Conservation (phyloP, 2,113 vertebrate genomes). For the Zonotrichia leucophrys region DNA sequence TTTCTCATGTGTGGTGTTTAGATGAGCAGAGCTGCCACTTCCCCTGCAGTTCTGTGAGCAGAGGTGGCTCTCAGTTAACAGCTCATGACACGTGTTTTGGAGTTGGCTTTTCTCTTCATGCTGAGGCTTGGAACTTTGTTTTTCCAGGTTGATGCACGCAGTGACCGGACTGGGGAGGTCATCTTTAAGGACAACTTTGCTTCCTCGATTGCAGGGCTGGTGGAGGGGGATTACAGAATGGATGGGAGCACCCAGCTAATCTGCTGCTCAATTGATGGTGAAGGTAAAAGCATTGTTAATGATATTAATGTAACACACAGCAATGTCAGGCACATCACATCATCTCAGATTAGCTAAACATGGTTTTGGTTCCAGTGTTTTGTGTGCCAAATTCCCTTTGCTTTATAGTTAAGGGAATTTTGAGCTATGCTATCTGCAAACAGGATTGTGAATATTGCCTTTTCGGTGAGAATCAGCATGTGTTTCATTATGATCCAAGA, state of each 20-base stretch:
- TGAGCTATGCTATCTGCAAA: background rate
- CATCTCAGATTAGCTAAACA: background rate
- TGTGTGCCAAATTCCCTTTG: background rate
- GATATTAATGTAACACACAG: background rate
- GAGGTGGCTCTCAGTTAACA: background rate
- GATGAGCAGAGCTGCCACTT: background rate
- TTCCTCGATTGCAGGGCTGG: slow-evolving; percentile 89
- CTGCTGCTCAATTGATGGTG: slow-evolving; percentile 93
- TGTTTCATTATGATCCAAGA: background rate
- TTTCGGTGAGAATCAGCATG: background rate
- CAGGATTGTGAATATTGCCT: background rate
- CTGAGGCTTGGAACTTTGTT: background rate
- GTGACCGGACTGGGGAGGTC: slow-evolving; percentile 94
- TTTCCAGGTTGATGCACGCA: slow-evolving; percentile 91
- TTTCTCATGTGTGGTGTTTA: background rate
- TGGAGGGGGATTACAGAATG: slow-evolving; percentile 96
- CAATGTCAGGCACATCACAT: background rate
- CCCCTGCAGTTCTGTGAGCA: background rate
- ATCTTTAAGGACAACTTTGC: slow-evolving; percentile 98
- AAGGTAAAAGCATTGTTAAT: slow-evolving; percentile 79
- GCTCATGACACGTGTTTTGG: background rate
- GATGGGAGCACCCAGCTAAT: slow-evolving; percentile 92
- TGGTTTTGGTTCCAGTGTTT: background rate
- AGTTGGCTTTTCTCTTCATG: background rate
- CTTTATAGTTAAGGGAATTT: background rate